Conservation (phyloP, 2,797 vertebrate species). For the Argya squamiceps region DNA sequence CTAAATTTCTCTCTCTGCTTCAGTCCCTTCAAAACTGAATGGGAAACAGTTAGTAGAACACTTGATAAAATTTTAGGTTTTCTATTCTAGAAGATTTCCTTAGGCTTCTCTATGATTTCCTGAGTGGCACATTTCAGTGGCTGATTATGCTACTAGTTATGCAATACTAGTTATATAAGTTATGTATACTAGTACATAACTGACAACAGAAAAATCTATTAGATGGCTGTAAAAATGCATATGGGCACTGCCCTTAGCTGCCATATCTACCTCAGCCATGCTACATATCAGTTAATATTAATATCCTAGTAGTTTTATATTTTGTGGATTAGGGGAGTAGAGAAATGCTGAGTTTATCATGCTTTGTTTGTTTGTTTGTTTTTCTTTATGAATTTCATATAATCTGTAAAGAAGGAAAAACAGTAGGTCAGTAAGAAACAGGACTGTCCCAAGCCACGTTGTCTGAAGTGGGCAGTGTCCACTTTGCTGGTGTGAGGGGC, state of each 20-base stretch:
- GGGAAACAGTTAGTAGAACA: background rate
- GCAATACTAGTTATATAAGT: too few species aligned
- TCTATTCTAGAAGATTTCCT: background rate
- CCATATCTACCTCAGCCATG: background rate
- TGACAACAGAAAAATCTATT: background rate
- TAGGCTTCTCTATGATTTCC: background rate
- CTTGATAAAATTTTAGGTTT: background rate
- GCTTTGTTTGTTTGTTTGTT: background rate
- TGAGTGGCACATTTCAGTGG: background rate
- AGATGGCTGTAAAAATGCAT: slow-evolving; percentile 8
- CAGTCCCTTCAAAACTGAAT: background rate
- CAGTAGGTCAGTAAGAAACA: background rate
- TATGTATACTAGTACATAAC: background rate
- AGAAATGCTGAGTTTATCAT: background rate
- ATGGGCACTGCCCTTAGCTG: background rate
- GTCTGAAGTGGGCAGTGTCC: background rate
- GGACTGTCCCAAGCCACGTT: background rate
- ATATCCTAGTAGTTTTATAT: background rate
- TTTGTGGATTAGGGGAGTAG: background rate
- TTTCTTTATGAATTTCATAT: background rate
- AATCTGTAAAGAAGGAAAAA: background rate
- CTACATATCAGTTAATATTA: background rate
- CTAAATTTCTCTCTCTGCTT: background rate
- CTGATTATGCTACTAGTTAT: background rate
- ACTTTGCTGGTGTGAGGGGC: background rate